Percentiles rank a stretch among this genome's conserved stretches.
These are phyloP conservation scores for Baryphthengus martii DNA, from an alignment of 2,113 vertebrate species.

Conservation along the genomic window DNA sequence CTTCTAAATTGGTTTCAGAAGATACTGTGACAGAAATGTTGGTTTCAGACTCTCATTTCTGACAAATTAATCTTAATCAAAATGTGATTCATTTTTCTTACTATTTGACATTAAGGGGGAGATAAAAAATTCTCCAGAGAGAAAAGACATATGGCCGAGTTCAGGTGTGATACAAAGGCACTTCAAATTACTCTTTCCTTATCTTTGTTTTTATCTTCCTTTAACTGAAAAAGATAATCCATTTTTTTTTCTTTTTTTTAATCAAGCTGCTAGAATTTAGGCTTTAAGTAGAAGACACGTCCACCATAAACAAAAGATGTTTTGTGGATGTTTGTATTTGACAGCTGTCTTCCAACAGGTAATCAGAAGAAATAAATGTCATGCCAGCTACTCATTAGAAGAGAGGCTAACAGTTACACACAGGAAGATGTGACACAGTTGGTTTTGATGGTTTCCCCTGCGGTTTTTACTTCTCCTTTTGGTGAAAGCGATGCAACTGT, in stretches of 20 bases:
- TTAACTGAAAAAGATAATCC: background rate
- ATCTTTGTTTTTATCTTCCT: background rate
- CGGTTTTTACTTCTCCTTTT: conserved; percentile 56
- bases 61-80: background rate
- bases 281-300: background rate
- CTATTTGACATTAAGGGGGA: background rate
- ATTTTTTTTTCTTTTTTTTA: background rate
- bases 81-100: background rate
- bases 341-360: background rate
- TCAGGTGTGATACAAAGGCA: background rate
- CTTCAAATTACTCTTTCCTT: background rate
- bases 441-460: conserved; percentile 51
- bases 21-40: background rate
- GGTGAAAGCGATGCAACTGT: conserved; percentile 1
- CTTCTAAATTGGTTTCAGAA: background rate
- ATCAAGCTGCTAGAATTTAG: background rate
- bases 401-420: background rate
- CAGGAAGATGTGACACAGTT: background rate
- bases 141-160: background rate
- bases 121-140: background rate
- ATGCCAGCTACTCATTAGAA: background rate
- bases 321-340: background rate
- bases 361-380: background rate
- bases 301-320: background rate
- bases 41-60: background rate